phyloP scores from a whole-genome alignment of 2,113 vertebrate species.

The Microtus oregoni region DNA sequence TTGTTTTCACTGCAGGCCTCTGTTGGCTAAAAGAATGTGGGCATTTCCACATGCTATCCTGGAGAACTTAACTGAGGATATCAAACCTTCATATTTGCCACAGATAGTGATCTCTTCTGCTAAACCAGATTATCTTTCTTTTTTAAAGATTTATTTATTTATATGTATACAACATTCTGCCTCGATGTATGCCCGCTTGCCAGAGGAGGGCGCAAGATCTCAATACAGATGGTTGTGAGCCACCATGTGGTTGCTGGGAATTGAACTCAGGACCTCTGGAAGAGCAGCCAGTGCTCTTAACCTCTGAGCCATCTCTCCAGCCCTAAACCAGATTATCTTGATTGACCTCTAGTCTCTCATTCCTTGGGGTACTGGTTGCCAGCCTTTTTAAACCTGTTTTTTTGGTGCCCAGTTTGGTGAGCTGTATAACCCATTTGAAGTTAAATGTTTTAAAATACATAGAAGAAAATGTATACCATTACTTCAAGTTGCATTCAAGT shows the following conservation, averaged over 20 bases:
- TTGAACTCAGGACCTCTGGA: no score
- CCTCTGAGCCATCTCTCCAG: no score
- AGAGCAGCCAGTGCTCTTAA: no score
- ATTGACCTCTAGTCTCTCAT: neutral
- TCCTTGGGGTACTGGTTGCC: neutral
- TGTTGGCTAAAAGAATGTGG: neutral
- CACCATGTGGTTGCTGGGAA: no score
- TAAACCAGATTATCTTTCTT: no score
- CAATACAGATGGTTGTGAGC: no score
- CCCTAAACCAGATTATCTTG: no score
- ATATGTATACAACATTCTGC: no score
- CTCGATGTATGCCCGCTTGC: no score
- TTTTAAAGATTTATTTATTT: no score
- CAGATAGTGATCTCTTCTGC: neutral
- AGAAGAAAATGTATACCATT: slow-evolving; percentile 47
- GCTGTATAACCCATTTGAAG: neutral
- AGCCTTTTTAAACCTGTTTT: neutral
- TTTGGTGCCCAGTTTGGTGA: neutral
- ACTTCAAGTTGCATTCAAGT: neutral
- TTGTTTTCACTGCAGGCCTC: neutral
- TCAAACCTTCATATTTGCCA: neutral
- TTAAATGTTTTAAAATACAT: slow-evolving; percentile 48
- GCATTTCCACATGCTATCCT: neutral
- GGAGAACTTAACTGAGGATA: neutral
- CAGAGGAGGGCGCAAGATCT: no score